Conservation (phyloP, 2,888 invertebrate genomes). For the Syritta pipiens region DNA sequence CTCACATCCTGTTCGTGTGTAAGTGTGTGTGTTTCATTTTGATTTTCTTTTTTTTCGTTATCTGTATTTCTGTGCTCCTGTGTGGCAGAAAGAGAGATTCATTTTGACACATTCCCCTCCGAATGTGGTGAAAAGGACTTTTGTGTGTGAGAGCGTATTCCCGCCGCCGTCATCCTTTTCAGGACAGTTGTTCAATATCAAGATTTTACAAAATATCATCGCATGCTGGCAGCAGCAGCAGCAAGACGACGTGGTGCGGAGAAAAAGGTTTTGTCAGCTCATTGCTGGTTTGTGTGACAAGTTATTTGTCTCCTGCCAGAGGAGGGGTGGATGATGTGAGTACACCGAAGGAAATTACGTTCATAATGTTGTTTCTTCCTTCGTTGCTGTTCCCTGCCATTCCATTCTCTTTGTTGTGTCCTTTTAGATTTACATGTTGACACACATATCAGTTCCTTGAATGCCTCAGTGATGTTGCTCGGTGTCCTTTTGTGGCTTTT, state of each 20-base stretch:
- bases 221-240: conserved; percentile 9
- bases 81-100: conserved; percentile 25
- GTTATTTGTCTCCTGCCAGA: conserved; percentile 55
- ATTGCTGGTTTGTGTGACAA: conserved; percentile 66
- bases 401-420: not conserved
- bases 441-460: conserved; percentile 22
- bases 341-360: conserved; percentile 45
- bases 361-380: conserved; percentile 5
- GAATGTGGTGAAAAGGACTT: conserved; percentile 59
- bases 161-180: not conserved
- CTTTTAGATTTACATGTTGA: conserved; percentile 30
- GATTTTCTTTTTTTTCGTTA: conserved; percentile 23
- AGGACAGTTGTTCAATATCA: conserved; percentile 66
- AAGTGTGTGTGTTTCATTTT: not conserved
- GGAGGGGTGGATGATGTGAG: conserved; percentile 26
- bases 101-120: conserved; percentile 52
- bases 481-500: conserved; percentile 40
- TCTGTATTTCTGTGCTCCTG: conserved; percentile 15
- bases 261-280: conserved; percentile 58
- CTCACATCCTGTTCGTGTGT: not conserved
- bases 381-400: not conserved
- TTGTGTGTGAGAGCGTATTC: conserved; percentile 2
- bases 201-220: conserved; percentile 28
- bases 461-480: not conserved
- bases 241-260: not conserved